Evolutionary conservation across 2,113 vertebrate species (phyloP).

Genomic region (Eptatretus burgeri): DNA sequence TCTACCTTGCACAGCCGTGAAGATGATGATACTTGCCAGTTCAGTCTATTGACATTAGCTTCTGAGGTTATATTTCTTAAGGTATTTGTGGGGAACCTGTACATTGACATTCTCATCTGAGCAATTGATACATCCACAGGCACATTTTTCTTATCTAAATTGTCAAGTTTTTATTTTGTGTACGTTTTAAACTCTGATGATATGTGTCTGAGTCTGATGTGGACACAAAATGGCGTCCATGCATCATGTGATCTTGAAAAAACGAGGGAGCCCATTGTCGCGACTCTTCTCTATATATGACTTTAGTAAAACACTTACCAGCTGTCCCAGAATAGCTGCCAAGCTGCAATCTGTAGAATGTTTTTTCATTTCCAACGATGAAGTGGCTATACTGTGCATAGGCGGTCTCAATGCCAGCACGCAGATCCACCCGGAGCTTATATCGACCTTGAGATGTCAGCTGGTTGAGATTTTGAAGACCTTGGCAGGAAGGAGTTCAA

Average conservation of each 20-base stretch:
- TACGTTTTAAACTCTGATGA: background rate
- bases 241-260: background rate
- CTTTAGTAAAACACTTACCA: slow-evolving; percentile 19
- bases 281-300: background rate
- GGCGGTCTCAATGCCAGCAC: slow-evolving; percentile 36
- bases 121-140: too few relatives aligned
- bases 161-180: too few relatives aligned
- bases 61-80: too few relatives aligned
- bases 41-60: too few relatives aligned
- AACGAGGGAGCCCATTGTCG: background rate
- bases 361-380: slow-evolving; percentile 37
- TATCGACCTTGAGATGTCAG: slow-evolving; percentile 64
- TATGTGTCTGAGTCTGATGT: background rate
- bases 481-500: slow-evolving; percentile 16
- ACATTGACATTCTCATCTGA: too few relatives aligned
- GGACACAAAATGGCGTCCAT: background rate
- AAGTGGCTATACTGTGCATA: slow-evolving; percentile 64
- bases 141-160: too few relatives aligned
- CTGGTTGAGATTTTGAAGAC: slow-evolving; percentile 60
- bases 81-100: too few relatives aligned
- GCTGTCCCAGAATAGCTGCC: slow-evolving; percentile 74
- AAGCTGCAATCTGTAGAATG: slow-evolving; percentile 48
- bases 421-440: slow-evolving; percentile 60
- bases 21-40: too few relatives aligned
- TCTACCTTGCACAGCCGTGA: too few relatives aligned